A percentile compares a stretch with the other conserved stretches of the same genome.
These are phyloP conservation scores for Orbicella faveolata DNA, from an alignment of 64 coral and sea anemone species.

Conservation along the genomic window DNA sequence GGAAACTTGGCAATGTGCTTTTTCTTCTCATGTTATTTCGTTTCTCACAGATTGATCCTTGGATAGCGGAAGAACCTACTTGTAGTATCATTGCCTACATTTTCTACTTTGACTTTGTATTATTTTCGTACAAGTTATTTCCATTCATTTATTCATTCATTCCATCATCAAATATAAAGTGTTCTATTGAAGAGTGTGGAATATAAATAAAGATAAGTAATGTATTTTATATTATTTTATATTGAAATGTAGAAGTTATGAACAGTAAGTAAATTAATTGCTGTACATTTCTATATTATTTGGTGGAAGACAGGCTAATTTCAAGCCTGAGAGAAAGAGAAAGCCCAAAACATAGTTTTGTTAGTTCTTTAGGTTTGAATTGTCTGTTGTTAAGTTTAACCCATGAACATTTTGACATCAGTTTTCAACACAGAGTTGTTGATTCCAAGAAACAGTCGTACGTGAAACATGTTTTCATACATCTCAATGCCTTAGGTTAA, in stretches of 20 bases:
- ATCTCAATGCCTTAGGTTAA: not conserved
- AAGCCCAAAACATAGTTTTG: too few species aligned
- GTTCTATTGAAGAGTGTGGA: slow-evolving; percentile 29
- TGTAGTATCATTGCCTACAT: not conserved
- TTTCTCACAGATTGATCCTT: too few species aligned
- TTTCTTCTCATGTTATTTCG: too few species aligned
- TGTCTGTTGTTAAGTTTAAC: not conserved
- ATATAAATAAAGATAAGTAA: slow-evolving; percentile 46
- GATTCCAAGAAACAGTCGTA: not conserved
- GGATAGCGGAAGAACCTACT: too few species aligned
- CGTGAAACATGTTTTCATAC: not conserved
- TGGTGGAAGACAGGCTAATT: not conserved
- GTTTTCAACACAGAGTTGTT: not conserved
- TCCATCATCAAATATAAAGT: slow-evolving; percentile 26
- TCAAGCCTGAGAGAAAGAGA: not conserved
- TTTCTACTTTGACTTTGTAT: not conserved
- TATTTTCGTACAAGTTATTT: slow-evolving; percentile 21
- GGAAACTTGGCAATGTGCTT: too few species aligned
- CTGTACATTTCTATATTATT: slow-evolving; percentile 49
- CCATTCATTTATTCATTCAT: not conserved
- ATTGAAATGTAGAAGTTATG: slow-evolving; percentile 48
- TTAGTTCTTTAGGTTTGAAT: not conserved
- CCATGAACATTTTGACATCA: not conserved
- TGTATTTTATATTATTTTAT: slow-evolving; percentile 63
- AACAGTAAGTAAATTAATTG: slow-evolving; percentile 47